These are phyloP conservation scores for Chondrosia reniformis DNA, from an alignment of 37 sponge, comb jelly and placozoan genomes.

Conservation along the genomic window DNA sequence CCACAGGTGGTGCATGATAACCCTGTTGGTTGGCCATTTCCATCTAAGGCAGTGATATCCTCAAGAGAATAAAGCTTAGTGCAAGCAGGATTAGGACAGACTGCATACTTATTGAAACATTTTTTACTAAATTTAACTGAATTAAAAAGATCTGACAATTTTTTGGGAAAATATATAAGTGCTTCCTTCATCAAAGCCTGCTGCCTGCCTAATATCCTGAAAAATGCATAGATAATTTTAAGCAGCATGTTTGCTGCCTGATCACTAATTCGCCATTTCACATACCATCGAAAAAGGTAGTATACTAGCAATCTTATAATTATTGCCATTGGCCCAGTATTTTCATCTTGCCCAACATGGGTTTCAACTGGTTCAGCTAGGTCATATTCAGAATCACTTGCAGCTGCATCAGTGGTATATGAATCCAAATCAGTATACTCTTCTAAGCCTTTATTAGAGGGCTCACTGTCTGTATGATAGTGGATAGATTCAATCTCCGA, in stretches of 20 bases:
- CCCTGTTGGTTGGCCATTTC: neutral
- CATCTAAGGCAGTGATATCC: neutral
- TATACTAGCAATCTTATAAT: neutral
- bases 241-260: neutral
- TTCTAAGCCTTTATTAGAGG: no score
- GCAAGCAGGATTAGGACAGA: neutral
- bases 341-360: no score
- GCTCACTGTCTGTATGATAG: no score
- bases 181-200: no score
- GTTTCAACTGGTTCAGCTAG: no score
- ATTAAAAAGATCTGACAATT: neutral
- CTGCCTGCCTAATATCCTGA: neutral
- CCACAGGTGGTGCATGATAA: neutral
- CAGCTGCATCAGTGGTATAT: no score
- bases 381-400: no score
- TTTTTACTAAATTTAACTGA: neutral
- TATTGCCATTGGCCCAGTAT: no score
- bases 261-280: neutral
- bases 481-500: no score
- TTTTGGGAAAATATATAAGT: neutral
- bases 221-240: neutral
- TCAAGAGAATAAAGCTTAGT: neutral
- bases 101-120: neutral
- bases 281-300: neutral
- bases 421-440: no score